Conservation (phyloP, 2,797 vertebrate species). For the Linurgus olivaceus region DNA sequence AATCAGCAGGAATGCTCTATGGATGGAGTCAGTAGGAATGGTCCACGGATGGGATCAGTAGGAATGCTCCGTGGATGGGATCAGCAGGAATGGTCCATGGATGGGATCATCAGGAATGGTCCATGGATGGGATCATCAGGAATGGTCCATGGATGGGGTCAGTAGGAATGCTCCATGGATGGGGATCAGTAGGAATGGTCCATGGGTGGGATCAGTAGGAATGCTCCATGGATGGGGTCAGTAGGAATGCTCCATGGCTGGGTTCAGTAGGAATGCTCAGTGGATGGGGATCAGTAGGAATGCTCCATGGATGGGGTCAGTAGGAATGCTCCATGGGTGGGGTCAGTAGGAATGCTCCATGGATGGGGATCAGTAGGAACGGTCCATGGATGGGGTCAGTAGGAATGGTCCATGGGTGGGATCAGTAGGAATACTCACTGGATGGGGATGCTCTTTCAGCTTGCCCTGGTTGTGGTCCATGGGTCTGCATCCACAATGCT, state of each 20-base stretch:
- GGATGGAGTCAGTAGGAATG: too few species aligned
- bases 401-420: neutral
- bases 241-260: accelerated
- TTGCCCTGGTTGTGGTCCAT: accelerated
- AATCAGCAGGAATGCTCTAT: too few species aligned
- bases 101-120: too few species aligned
- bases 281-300: accelerated
- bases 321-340: accelerated
- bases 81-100: too few species aligned
- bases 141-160: too few species aligned
- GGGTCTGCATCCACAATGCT: accelerated
- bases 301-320: too few species aligned
- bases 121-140: too few species aligned
- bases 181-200: neutral
- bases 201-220: accelerated
- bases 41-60: too few species aligned
- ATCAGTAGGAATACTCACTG: accelerated
- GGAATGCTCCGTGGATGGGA: too few species aligned
- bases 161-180: too few species aligned
- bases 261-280: accelerated
- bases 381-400: accelerated
- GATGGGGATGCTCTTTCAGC: neutral
- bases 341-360: accelerated
- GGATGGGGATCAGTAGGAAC: neutral
- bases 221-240: accelerated